A percentile compares a stretch with the other conserved stretches of the same genome.
Evolutionary conservation across 2,113 vertebrate species (phyloP).

Genomic region (Megalops atlanticus): DNA sequence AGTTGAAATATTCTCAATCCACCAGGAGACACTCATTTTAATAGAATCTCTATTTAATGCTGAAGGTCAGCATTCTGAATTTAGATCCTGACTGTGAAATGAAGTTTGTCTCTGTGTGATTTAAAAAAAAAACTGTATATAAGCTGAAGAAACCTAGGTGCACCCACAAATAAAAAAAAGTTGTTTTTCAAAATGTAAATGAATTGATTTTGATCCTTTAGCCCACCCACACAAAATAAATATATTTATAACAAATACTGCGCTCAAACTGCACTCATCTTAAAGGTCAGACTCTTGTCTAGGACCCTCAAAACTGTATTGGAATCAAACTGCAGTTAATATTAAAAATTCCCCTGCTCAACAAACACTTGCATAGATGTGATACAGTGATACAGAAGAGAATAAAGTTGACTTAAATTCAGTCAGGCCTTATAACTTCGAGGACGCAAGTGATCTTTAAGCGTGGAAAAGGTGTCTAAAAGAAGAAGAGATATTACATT

Average conservation of each 20-base stretch:
- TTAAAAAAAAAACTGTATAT: no score
- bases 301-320: background rate
- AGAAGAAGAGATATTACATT: background rate
- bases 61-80: conserved; percentile 23
- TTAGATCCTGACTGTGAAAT: no score
- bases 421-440: background rate
- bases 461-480: background rate
- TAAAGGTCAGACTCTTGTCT: background rate
- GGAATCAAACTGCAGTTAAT: background rate
- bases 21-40: conserved; percentile 8
- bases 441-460: conserved; percentile 1
- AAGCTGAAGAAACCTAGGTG: no score
- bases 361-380: no score
- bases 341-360: no score
- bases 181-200: no score
- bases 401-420: background rate
- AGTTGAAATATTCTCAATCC: conserved; percentile 16
- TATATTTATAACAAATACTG: background rate
- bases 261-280: background rate
- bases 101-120: background rate
- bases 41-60: background rate
- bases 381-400: background rate
- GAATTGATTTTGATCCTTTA: no score
- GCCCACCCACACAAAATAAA: no score
- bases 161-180: no score